Evolutionary conservation across 2,113 vertebrate genomes (phyloP).

Genomic region (Amphilophus citrinellus): DNA sequence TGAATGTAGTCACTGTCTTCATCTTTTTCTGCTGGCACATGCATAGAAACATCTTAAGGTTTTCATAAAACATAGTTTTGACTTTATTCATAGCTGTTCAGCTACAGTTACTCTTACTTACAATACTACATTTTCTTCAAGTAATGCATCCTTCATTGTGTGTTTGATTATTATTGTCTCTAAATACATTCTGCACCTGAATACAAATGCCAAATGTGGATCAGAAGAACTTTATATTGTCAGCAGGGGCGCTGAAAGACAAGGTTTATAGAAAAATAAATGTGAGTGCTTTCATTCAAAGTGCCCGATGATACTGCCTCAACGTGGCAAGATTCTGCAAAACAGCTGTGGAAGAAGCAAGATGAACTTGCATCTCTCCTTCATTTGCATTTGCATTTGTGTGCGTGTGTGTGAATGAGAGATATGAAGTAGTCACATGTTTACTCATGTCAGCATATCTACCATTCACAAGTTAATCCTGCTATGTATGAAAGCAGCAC

Average conservation of each 20-base stretch:
- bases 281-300: neutral
- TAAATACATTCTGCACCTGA: no score
- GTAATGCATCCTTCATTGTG: neutral
- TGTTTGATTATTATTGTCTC: neutral
- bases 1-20: neutral
- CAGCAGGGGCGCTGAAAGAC: neutral
- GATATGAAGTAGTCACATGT: slow-evolving; percentile 8
- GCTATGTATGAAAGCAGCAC: neutral
- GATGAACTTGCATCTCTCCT: no score
- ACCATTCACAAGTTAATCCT: slow-evolving; percentile 18
- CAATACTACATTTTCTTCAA: neutral
- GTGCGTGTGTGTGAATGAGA: neutral
- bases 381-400: neutral
- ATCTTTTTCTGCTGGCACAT: neutral
- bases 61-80: neutral
- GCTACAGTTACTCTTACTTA: neutral
- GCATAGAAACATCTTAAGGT: neutral
- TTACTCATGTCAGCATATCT: slow-evolving; percentile 3
- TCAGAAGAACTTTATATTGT: neutral
- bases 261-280: neutral
- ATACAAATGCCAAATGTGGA: neutral
- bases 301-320: neutral
- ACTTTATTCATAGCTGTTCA: neutral
- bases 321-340: neutral
- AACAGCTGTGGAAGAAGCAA: neutral